These are phyloP conservation scores for Acanthoscelides obtectus DNA, from an alignment of 2,888 invertebrate genomes.

Conservation along the genomic window DNA sequence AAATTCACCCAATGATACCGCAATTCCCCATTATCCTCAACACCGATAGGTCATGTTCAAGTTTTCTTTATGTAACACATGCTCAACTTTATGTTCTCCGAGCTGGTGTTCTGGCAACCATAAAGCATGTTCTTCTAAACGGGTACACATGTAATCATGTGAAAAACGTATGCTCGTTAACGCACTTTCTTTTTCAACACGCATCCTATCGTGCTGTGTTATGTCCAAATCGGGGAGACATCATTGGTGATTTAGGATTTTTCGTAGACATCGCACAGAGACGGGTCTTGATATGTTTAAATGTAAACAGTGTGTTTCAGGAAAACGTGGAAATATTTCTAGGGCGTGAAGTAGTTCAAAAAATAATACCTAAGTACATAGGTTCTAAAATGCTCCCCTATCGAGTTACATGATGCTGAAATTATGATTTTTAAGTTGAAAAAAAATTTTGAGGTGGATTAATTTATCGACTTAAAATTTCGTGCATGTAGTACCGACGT, in stretches of 20 bases:
- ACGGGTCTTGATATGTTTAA: background rate
- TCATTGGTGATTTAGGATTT: slow-evolving; percentile 22
- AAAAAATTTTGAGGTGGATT: no score
- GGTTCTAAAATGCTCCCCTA: no score
- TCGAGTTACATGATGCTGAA: no score
- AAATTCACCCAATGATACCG: background rate
- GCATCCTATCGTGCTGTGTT: slow-evolving; percentile 9
- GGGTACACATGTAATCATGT: slow-evolving; percentile 24
- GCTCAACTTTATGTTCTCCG: background rate
- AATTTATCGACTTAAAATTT: no score
- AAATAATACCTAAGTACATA: no score
- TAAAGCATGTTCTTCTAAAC: slow-evolving; percentile 25
- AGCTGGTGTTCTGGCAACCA: slow-evolving; percentile 12
- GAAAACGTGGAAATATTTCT: no score
- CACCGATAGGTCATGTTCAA: background rate
- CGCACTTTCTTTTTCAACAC: slow-evolving; percentile 22
- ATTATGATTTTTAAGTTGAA: no score
- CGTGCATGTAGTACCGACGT: no score
- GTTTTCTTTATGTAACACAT: background rate
- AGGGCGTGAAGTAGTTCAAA: no score
- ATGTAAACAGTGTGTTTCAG: no score
- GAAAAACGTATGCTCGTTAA: slow-evolving; percentile 25
- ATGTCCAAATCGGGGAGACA: slow-evolving; percentile 4
- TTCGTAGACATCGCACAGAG: slow-evolving; percentile 15
- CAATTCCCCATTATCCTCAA: background rate